Evolutionary conservation across 1,140 invertebrate species (phyloP).

Genomic region (Heliconius himera): DNA sequence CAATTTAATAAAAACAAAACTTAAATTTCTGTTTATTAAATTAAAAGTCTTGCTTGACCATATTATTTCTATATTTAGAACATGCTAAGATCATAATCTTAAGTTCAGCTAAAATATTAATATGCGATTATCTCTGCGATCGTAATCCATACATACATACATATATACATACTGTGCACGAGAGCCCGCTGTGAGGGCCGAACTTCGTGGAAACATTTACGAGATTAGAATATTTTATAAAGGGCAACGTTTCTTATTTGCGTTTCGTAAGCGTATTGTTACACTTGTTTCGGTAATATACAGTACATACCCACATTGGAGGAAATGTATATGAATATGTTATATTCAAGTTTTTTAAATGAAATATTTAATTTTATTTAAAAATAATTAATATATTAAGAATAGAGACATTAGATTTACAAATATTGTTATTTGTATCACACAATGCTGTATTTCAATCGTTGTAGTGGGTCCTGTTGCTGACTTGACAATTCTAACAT

Average conservation of each 20-base stretch:
- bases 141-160: background rate
- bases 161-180: background rate
- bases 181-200: constrained; percentile 15
- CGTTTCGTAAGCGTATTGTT: constrained; percentile 6
- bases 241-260: constrained; percentile 14
- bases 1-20: too few species aligned
- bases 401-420: too few species aligned
- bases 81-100: constrained; percentile 10
- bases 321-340: too few species aligned
- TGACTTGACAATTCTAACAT: too few species aligned
- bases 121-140: background rate
- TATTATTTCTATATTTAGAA: background rate
- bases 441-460: too few species aligned
- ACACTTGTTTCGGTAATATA: background rate
- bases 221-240: constrained; percentile 28
- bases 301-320: background rate
- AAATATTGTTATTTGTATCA: too few species aligned
- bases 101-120: background rate
- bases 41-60: background rate
- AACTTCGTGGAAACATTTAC: constrained; percentile 25
- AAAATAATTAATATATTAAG: too few species aligned
- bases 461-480: too few species aligned
- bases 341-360: too few species aligned
- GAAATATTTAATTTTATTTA: too few species aligned
- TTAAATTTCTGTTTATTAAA: background rate